Conservation (phyloP, 2,888 invertebrate genomes). For the Cacoxenus indagator region DNA sequence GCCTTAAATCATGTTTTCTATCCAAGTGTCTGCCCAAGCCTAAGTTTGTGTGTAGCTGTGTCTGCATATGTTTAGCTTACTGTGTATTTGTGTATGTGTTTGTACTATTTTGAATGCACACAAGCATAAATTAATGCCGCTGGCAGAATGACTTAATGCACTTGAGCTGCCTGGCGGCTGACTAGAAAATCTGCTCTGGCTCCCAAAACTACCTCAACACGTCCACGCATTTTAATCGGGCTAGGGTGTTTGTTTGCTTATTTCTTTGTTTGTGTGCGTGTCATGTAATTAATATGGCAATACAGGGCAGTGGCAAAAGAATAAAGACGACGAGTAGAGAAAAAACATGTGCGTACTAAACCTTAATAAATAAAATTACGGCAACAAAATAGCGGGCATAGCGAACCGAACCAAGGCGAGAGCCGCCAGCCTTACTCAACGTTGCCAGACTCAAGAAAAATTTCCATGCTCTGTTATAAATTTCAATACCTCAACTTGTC, state of each 20-base stretch:
- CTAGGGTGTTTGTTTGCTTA: not conserved
- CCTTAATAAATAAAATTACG: slow-evolving; percentile 45
- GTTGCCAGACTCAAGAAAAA: not conserved
- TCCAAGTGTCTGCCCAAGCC: no score
- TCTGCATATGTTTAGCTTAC: not conserved
- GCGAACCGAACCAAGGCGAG: not conserved
- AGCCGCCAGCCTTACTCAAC: not conserved
- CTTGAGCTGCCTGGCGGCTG: not conserved
- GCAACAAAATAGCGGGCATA: slow-evolving; percentile 4
- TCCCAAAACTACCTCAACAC: not conserved
- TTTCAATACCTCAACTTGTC: slow-evolving; percentile 55
- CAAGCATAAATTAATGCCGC: slow-evolving; percentile 15
- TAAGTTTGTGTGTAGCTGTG: not conserved
- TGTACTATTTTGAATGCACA: not conserved
- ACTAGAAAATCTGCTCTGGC: not conserved
- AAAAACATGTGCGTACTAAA: slow-evolving; percentile 31
- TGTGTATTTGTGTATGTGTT: not conserved
- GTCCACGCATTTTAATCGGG: not conserved
- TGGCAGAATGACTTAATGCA: slow-evolving; percentile 16
- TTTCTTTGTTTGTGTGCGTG: slow-evolving; percentile 41
- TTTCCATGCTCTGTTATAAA: slow-evolving; percentile 52
- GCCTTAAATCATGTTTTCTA: no score
- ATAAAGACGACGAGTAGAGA: slow-evolving; percentile 28
- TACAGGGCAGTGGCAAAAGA: no score
- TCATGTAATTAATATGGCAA: slow-evolving; percentile 60